A percentile compares a stretch with the other conserved stretches of the same genome.
Conservation (phyloP, 2,113 vertebrate species). For the Empidonax traillii region DNA sequence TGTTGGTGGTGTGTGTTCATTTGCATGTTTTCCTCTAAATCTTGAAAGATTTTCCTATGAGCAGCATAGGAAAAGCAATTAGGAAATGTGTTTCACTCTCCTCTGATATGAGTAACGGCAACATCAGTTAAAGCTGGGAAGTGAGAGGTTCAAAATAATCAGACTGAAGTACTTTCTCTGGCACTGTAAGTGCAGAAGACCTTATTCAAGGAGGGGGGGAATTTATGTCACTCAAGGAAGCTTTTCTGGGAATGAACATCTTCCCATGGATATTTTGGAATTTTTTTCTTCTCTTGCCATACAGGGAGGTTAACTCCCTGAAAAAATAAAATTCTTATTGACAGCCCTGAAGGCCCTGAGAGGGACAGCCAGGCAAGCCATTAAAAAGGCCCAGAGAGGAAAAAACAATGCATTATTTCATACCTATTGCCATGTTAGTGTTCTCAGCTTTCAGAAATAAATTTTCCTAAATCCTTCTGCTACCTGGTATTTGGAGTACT, state of each 20-base stretch:
- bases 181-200: background rate
- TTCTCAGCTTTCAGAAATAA: background rate
- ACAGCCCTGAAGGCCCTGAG: background rate
- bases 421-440: background rate
- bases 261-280: background rate
- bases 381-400: background rate
- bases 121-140: background rate
- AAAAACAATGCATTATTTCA: background rate
- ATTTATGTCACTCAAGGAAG: background rate
- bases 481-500: background rate
- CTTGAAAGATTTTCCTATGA: background rate
- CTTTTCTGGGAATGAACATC: background rate
- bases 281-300: background rate
- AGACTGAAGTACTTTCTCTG: background rate
- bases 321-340: background rate
- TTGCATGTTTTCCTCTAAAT: background rate
- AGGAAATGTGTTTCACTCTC: background rate
- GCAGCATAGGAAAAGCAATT: background rate
- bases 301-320: background rate
- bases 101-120: background rate
- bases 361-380: background rate
- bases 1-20: background rate
- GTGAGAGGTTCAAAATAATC: background rate
- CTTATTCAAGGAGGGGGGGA: background rate
- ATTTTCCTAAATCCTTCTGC: background rate